Conservation (phyloP, 2,113 vertebrate species). For the Anguilla japonica region DNA sequence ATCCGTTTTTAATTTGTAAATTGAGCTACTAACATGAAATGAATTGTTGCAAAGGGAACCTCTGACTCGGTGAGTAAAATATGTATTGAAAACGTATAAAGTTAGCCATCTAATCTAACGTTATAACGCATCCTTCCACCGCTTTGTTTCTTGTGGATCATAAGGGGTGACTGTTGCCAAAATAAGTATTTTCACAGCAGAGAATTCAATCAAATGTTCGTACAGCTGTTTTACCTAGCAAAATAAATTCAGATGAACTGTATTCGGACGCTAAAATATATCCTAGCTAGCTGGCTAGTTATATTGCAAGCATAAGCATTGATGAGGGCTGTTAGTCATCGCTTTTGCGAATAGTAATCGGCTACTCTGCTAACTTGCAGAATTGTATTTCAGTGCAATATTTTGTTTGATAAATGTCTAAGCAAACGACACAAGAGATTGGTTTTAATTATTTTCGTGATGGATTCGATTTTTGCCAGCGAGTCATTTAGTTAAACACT, state of each 20-base stretch:
- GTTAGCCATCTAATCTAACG: too few species aligned
- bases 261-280: too few species aligned
- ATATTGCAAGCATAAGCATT: neutral
- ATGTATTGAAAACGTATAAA: neutral
- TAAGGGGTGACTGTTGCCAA: neutral
- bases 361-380: too few species aligned
- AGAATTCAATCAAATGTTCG: neutral
- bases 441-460: too few species aligned
- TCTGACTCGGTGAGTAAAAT: slow-evolving; percentile 14
- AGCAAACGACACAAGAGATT: too few species aligned
- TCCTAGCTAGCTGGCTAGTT: neutral
- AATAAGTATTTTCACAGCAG: neutral
- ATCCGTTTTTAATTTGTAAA: neutral
- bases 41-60: neutral
- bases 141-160: too few species aligned
- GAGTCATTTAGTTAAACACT: too few species aligned
- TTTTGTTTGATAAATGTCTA: too few species aligned
- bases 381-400: too few species aligned
- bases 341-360: neutral
- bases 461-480: too few species aligned
- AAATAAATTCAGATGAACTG: neutral
- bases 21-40: neutral
- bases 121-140: too few species aligned
- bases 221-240: neutral
- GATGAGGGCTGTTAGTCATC: neutral